These are phyloP conservation scores for Prochilodus magdalenae DNA, from an alignment of 2,113 vertebrate species.

Conservation along the genomic window DNA sequence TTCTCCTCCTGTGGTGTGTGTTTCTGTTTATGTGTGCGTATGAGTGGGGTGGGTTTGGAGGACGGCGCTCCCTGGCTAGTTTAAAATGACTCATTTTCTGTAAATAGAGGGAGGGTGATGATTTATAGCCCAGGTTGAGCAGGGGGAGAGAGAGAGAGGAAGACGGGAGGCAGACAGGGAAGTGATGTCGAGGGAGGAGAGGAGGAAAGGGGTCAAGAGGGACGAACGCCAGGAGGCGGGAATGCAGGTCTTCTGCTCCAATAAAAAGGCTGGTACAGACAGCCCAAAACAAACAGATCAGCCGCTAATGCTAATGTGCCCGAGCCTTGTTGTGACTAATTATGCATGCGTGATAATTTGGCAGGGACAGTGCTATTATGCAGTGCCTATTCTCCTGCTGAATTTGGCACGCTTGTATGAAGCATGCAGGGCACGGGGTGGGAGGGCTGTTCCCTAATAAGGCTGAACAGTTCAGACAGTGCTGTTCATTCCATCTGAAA, in stretches of 20 bases:
- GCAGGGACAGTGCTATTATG: neutral
- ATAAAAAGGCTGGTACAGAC: neutral
- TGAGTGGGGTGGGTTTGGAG: conserved; percentile 1
- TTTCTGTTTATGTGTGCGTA: conserved; percentile 16
- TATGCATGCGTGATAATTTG: neutral
- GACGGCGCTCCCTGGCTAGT: conserved; percentile 29
- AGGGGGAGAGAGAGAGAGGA: neutral
- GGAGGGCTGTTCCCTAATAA: neutral
- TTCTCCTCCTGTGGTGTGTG: conserved; percentile 22
- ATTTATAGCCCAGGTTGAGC: conserved; percentile 27
- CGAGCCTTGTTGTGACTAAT: conserved; percentile 21
- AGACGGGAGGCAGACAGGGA: neutral
- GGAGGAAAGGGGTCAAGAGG: neutral
- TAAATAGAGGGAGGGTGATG: conserved; percentile 19
- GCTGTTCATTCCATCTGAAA: neutral
- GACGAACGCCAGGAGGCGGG: neutral
- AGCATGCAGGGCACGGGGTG: neutral
- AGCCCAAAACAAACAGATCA: conserved; percentile 15
- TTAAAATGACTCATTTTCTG: conserved; percentile 45
- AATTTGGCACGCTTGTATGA: neutral
- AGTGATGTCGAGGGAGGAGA: neutral
- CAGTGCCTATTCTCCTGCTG: neutral
- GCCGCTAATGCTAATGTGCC: conserved; percentile 11
- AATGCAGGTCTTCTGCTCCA: conserved; percentile 1
- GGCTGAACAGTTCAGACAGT: neutral